Conservation (phyloP, 2,113 vertebrate species). For the Vimba vimba region DNA sequence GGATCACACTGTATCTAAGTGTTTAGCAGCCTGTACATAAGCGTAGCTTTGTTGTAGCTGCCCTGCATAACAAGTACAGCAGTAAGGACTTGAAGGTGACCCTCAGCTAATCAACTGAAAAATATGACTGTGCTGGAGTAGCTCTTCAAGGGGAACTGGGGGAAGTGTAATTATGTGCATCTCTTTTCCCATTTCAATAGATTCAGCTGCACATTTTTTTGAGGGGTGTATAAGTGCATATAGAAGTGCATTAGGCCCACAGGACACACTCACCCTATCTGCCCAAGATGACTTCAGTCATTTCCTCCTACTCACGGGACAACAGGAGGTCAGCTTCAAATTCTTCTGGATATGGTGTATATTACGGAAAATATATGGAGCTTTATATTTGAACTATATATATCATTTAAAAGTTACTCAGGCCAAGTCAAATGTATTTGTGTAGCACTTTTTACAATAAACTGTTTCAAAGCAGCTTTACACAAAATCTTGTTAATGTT, state of each 20-base stretch:
- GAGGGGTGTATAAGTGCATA: slow-evolving; percentile 73
- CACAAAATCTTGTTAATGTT: too few species aligned
- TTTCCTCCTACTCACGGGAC: slow-evolving; percentile 72
- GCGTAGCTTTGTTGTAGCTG: neutral
- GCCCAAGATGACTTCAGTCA: slow-evolving; percentile 77
- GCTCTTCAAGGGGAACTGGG: neutral
- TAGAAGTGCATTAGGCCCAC: slow-evolving; percentile 59
- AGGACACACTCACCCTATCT: slow-evolving; percentile 66
- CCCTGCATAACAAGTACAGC: slow-evolving; percentile 12
- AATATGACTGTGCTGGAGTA: neutral
- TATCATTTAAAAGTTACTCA: neutral
- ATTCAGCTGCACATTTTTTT: slow-evolving; percentile 70
- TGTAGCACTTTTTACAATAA: too few species aligned
- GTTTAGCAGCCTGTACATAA: neutral
- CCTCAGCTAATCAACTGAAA: slow-evolving; percentile 6
- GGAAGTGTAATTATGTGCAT: neutral
- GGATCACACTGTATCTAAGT: neutral
- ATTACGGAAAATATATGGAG: neutral
- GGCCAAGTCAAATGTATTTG: neutral
- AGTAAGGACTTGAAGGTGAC: slow-evolving; percentile 14
- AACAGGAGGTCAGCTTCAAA: slow-evolving; percentile 66
- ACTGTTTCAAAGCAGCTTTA: too few species aligned
- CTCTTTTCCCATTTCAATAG: slow-evolving; percentile 58
- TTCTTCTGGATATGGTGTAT: neutral
- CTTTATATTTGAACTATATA: neutral